Conservation (phyloP, 1,140 invertebrate species). For the Lepidurus apus region DNA sequence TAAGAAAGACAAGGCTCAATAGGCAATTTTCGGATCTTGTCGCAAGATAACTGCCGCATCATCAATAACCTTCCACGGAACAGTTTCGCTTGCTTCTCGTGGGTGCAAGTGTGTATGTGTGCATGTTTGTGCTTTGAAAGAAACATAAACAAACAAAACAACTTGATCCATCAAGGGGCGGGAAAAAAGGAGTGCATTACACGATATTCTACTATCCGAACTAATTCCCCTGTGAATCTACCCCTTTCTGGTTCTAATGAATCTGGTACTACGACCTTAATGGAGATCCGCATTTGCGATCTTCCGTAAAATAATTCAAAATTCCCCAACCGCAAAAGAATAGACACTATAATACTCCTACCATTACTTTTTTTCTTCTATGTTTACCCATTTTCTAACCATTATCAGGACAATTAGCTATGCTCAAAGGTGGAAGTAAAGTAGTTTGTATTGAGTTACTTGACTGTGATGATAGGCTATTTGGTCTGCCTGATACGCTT, state of each 20-base stretch:
- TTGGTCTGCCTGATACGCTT: constrained; percentile 17
- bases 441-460: constrained; percentile 5
- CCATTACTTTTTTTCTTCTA: not conserved
- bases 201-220: not conserved
- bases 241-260: not conserved
- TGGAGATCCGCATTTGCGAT: no score
- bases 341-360: no score
- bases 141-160: not conserved
- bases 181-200: not conserved
- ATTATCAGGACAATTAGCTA: not conserved
- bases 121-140: no score
- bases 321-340: no score
- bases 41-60: not conserved
- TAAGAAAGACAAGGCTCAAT: not conserved
- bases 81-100: no score
- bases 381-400: not conserved
- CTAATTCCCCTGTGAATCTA: not conserved
- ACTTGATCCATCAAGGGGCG: not conserved
- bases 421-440: not conserved
- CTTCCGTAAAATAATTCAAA: no score
- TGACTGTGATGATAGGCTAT: constrained; percentile 10
- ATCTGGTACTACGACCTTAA: not conserved
- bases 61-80: not conserved
- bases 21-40: constrained; percentile 21
- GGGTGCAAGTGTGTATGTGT: no score